These are phyloP conservation scores for Nesometra sesokonis DNA, from an alignment of 35 echinoderm and acorn worm genomes.

Conservation along the genomic window DNA sequence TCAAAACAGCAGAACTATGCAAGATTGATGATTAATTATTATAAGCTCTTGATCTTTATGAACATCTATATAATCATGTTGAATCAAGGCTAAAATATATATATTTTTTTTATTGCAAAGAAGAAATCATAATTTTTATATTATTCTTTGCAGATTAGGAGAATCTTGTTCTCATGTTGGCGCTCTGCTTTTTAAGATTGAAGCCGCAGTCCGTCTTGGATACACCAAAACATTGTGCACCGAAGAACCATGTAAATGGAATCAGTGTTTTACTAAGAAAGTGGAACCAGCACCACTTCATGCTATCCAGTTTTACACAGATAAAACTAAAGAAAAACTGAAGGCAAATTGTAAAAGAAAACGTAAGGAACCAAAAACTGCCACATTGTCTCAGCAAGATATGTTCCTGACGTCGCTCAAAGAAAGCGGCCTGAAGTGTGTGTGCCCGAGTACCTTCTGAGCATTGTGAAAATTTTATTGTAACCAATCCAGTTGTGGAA, in stretches of 20 bases:
- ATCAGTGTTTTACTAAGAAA: conserved; percentile 13
- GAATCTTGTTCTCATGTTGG: conserved; percentile 50
- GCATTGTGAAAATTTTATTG: neutral
- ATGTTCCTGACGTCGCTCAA: neutral
- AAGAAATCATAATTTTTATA: no score
- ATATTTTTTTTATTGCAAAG: no score
- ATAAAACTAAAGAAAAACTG: neutral
- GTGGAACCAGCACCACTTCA: conserved; percentile 9
- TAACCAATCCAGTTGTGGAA: neutral
- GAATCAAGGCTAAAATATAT: no score
- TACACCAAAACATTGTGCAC: neutral
- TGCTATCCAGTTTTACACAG: neutral
- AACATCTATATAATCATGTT: no score
- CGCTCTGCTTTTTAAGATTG: conserved; percentile 55
- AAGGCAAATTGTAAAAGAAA: neutral
- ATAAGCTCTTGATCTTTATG: no score
- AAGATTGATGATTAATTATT: no score
- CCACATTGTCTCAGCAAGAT: neutral
- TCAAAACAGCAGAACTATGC: no score
- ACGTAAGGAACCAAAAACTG: neutral
- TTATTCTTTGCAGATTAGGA: conserved; percentile 23
- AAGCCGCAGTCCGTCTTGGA: conserved; percentile 35
- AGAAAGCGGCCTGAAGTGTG: neutral
- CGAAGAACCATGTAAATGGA: conserved; percentile 13
- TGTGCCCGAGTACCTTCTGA: neutral